A percentile compares a stretch with the other conserved stretches of the same genome.
Evolutionary conservation across 2,888 invertebrate genomes (phyloP).

Genomic region (Arrhopalites spinosus): DNA sequence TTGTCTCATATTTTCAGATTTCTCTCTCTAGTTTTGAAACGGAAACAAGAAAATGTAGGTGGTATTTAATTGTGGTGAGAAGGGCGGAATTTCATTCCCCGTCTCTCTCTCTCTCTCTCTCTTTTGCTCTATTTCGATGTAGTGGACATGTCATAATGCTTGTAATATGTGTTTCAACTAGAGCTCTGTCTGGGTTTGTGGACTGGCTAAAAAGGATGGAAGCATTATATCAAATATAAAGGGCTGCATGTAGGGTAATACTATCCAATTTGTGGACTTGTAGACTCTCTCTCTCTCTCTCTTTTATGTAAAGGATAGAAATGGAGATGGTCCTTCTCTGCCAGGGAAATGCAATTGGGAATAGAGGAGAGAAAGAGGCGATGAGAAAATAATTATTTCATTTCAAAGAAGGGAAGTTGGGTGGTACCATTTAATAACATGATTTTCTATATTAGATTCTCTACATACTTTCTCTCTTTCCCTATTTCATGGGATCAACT

Average conservation of each 20-base stretch:
- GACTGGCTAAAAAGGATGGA: not conserved
- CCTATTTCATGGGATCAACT: not conserved
- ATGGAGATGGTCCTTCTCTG: conserved; percentile 28
- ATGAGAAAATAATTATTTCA: conserved; percentile 36
- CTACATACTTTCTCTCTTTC: conserved; percentile 5
- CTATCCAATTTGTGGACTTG: not conserved
- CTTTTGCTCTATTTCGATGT: not conserved
- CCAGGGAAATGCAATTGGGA: conserved; percentile 33
- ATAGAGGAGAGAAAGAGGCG: conserved; percentile 25
- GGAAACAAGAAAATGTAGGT: not conserved
- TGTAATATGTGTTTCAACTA: not conserved
- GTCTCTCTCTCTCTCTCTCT: not conserved
- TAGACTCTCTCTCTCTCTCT: not conserved
- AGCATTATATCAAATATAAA: not conserved
- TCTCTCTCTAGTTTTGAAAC: not conserved
- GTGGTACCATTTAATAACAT: conserved; percentile 27
- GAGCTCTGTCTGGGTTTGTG: too few species aligned
- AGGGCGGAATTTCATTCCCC: not conserved
- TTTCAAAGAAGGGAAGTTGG: conserved; percentile 29
- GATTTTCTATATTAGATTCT: not conserved
- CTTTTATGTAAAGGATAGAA: not conserved
- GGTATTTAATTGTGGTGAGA: not conserved
- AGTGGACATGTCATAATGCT: not conserved
- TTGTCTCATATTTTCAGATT: too few species aligned
- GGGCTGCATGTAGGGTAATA: not conserved